Evolutionary conservation across 2,797 vertebrate species (phyloP), one percentile per base, ranked within the genome.

Genomic region (Crenuchus spilurus): DNA sequence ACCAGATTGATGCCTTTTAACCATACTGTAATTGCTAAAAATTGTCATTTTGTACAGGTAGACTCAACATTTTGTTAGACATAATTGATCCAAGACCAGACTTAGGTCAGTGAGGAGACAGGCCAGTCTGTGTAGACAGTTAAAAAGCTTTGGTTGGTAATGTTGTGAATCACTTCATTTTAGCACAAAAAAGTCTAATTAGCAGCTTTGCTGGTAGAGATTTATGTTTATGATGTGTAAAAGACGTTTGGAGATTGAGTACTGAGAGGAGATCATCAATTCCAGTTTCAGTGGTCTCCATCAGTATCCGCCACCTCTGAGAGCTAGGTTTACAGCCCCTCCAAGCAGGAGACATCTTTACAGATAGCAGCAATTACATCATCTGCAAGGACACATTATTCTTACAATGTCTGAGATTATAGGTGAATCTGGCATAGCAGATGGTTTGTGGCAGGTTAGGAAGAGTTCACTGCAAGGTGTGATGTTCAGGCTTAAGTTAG

Each of bases 161-260:
- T 35, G 54, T 64, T 22, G 58, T 77, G 73, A 83, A 72, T 83
- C 70, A 76, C 16, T 48, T 24, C 30, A 63, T 51, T 79, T 66
- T n/a, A 72, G 57, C 30, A 74, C 65, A n/a, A 80, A 77, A 64
- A 73, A 66, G 71, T n/a, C 78, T 83, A 82, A 86, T 87, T 83
- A 84, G 84, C 80, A 72, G 46, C 18, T 30, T 8, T 66, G 49
- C 39, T 18, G 24, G 39, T 49, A 11, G 44, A 76, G 75, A 85
- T 84, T 87, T 82, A 88, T 46, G 37, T 61, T 81, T 77, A 80
- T 77, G 72, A 80, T 80, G 70, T 73, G 76, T 48, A 22, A 60
- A 79, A 51, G 68, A 35, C 76, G 82, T 83, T 80, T 39, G 52
- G 51, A 73, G 64, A 72, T 64, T 75, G 75, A 44, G 66, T 64